Conservation (phyloP, 2,888 invertebrate genomes). For the Alviniconcha strummeri region DNA sequence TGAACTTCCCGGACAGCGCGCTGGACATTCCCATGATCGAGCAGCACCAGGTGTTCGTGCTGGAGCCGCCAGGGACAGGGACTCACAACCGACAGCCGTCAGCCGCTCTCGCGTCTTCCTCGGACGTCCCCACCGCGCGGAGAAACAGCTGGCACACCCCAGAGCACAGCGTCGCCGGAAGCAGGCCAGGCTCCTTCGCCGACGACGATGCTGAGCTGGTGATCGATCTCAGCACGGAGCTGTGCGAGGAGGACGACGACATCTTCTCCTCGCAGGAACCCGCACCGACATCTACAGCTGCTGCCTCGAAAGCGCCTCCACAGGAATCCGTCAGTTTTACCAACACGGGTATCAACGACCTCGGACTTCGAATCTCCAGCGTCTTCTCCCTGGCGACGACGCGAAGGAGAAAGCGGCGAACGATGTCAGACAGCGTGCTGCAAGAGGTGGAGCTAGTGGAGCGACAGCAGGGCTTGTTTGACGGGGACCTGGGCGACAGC, state of each 20-base stretch:
- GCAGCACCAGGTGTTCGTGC: slow-evolving; percentile 26
- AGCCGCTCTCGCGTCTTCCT: not conserved
- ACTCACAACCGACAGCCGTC: not conserved
- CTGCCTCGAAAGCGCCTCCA: slow-evolving; percentile 1
- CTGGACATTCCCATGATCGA: slow-evolving; percentile 16
- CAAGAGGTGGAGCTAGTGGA: slow-evolving; percentile 8
- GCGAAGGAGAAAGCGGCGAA: slow-evolving; percentile 10
- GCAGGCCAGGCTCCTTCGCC: slow-evolving; percentile 6
- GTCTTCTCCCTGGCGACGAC: slow-evolving; percentile 26
- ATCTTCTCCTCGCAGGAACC: not conserved
- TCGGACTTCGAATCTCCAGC: slow-evolving; percentile 27
- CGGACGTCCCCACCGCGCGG: not conserved
- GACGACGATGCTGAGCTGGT: not conserved
- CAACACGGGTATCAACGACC: not conserved
- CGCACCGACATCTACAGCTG: not conserved
- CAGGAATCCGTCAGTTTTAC: not conserved
- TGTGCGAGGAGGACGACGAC: slow-evolving; percentile 28
- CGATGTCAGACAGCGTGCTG: slow-evolving; percentile 30
- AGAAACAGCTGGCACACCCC: slow-evolving; percentile 31
- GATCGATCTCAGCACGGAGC: slow-evolving; percentile 14
- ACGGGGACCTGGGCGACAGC: not conserved
- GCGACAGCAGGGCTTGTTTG: not conserved
- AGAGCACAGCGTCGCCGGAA: slow-evolving; percentile 22
- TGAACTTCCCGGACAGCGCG: slow-evolving; percentile 9
- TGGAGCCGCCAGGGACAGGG: slow-evolving; percentile 17